Evolutionary conservation across 2,797 vertebrate genomes (phyloP), one percentile per base, ranked within the genome.

Genomic region (Decapterus maruadsi): DNA sequence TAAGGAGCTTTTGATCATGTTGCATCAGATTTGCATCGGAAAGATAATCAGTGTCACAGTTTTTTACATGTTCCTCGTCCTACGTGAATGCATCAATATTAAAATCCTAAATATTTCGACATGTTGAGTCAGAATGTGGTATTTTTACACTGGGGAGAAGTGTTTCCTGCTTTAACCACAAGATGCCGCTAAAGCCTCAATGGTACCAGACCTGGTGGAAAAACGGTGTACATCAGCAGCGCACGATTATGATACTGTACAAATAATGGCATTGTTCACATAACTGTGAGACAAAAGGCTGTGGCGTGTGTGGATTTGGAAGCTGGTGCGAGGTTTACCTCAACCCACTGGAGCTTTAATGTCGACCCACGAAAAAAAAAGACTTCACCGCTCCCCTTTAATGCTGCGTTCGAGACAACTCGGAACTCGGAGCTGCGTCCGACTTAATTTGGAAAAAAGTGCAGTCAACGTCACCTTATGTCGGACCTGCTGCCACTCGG

Each of bases 361-460:
- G 75, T 81, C 77, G 69, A 4, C 69, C 58, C 22, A 83, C 2
- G 2, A 26, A 46, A 72, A 68, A n/a, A 34, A 36, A 36, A 48
- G 0, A 4, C 6, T n/a, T 3, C 16, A 0, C 0, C 13, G 2
- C 40, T 86, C 82, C 87, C 89, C 90, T 88, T 87, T 89, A 26
- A 26, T 26, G 26, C 26, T 26, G 26, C 26, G 26, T 26, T 26
- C 26, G 26, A 1, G 26, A 26, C 26, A 26, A 26, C 26, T 26
- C 26, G 26, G 26, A 26, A 26, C 26, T 26, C 3, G 26, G 26
- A 26, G 1, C 3, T 26, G 26, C n/a, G n/a, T 26, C 26, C 3
- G 26, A 26, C 26, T 26, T 26, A 26, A 1, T 26, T 26, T 26
- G 26, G 26, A 26, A 26, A 26, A 26, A 26, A 26, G 26, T 26